Evolutionary conservation across 2,797 vertebrate genomes (phyloP).

Genomic region (Coluber constrictor): DNA sequence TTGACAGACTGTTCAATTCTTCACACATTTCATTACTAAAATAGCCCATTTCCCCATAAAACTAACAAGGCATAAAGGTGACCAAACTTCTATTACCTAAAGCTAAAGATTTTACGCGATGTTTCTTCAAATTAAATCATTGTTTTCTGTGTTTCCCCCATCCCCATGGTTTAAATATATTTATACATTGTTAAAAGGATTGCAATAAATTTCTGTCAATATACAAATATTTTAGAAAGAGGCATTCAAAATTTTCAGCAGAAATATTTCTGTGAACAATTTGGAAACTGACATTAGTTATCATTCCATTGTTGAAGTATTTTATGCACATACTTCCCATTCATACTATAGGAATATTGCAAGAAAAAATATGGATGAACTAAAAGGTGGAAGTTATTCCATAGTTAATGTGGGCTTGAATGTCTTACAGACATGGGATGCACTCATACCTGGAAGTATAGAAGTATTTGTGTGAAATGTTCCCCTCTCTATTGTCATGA

Average conservation of each 20-base stretch:
- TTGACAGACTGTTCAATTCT: slow-evolving; percentile 35
- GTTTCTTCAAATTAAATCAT: slow-evolving; percentile 29
- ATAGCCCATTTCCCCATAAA: slow-evolving; percentile 50
- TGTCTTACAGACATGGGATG: background rate
- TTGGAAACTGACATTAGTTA: background rate
- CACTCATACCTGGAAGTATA: background rate
- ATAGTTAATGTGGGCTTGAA: background rate
- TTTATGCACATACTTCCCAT: background rate
- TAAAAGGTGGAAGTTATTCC: background rate
- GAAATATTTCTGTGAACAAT: background rate
- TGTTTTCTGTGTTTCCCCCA: slow-evolving; percentile 6
- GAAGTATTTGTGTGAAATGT: background rate
- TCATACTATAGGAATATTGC: background rate
- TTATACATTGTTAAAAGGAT: slow-evolving; percentile 35
- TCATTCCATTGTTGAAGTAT: background rate
- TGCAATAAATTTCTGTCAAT: slow-evolving; percentile 19
- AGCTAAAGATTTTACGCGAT: slow-evolving; percentile 36
- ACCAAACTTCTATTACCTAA: slow-evolving; percentile 6
- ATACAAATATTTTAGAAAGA: slow-evolving; percentile 10
- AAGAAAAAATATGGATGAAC: slow-evolving; percentile 5
- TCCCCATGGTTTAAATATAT: slow-evolving; percentile 24
- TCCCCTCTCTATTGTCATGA: background rate
- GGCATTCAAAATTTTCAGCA: slow-evolving; percentile 10
- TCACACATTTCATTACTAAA: slow-evolving; percentile 53
- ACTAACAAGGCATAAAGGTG: slow-evolving; percentile 37